phyloP scores from a whole-genome alignment of 2,888 invertebrate genomes.

The Gymnoscelis rufifasciata region DNA sequence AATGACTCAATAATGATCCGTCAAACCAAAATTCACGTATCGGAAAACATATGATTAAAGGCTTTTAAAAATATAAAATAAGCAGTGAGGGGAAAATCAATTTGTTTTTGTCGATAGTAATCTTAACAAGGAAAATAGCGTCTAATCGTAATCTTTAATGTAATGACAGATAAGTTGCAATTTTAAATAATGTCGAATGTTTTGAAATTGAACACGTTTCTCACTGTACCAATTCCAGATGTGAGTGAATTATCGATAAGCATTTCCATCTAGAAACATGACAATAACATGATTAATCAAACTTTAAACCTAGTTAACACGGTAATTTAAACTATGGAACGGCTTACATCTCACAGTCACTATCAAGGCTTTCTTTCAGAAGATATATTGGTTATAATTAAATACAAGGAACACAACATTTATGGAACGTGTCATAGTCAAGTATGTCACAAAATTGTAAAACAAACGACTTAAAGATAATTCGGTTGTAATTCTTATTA shows the following conservation, averaged over 20 bases:
- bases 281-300: not conserved
- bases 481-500: not conserved
- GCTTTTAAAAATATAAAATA: conserved; percentile 46
- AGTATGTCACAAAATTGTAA: too few relatives aligned
- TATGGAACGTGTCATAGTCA: too few relatives aligned
- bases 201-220: conserved; percentile 16
- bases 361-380: too few relatives aligned
- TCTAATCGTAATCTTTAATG: too few relatives aligned
- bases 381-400: too few relatives aligned
- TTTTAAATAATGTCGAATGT: conserved; percentile 2
- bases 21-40: conserved; percentile 61
- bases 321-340: too few relatives aligned
- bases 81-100: conserved; percentile 30
- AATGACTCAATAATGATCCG: conserved; percentile 67
- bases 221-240: conserved; percentile 1
- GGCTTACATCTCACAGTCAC: too few relatives aligned
- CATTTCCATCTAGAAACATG: not conserved
- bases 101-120: conserved; percentile 5
- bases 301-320: too few relatives aligned
- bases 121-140: too few relatives aligned
- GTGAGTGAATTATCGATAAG: conserved; percentile 6
- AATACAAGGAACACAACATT: too few relatives aligned
- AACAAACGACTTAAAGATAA: too few relatives aligned
- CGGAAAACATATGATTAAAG: conserved; percentile 68
- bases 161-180: too few relatives aligned